These are phyloP conservation scores for Emydoidea blandingii DNA, from an alignment of 2,797 vertebrate genomes.

Conservation along the genomic window DNA sequence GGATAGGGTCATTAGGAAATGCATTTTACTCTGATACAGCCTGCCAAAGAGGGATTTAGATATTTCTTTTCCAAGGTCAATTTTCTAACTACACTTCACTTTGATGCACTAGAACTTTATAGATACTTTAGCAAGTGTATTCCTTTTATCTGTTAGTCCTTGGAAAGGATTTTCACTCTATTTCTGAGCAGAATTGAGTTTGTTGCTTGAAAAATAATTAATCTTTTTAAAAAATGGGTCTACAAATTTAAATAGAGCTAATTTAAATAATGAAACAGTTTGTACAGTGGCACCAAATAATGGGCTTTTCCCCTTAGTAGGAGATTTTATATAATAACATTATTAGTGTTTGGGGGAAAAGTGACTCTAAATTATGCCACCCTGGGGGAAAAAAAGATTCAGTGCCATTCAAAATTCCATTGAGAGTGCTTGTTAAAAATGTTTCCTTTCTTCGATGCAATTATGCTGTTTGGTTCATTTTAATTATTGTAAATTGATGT, in stretches of 20 bases:
- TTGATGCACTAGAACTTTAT: neutral
- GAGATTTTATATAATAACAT: constrained; percentile 3
- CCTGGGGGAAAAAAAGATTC: fast-evolving
- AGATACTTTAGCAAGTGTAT: neutral
- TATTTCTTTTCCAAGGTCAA: neutral
- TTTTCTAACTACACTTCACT: neutral
- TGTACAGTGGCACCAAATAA: neutral
- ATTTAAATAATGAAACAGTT: constrained; percentile 18
- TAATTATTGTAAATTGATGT: neutral
- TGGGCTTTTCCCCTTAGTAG: neutral
- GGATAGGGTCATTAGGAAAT: neutral
- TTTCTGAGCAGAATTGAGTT: neutral
- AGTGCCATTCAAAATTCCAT: neutral
- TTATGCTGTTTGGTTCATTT: constrained; percentile 12
- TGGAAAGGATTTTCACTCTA: neutral
- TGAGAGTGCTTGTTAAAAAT: neutral
- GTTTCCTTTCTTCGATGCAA: neutral
- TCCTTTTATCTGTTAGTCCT: neutral
- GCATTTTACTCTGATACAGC: neutral
- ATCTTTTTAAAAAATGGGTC: neutral
- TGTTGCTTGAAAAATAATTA: neutral
- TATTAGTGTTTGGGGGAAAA: constrained; percentile 1
- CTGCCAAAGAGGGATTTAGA: neutral
- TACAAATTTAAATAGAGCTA: neutral
- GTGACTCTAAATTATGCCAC: neutral